A percentile compares a stretch with the other conserved stretches of the same genome.
These are phyloP conservation scores for Neolamprologus brichardi DNA, from an alignment of 2,113 vertebrate species.

Conservation along the genomic window DNA sequence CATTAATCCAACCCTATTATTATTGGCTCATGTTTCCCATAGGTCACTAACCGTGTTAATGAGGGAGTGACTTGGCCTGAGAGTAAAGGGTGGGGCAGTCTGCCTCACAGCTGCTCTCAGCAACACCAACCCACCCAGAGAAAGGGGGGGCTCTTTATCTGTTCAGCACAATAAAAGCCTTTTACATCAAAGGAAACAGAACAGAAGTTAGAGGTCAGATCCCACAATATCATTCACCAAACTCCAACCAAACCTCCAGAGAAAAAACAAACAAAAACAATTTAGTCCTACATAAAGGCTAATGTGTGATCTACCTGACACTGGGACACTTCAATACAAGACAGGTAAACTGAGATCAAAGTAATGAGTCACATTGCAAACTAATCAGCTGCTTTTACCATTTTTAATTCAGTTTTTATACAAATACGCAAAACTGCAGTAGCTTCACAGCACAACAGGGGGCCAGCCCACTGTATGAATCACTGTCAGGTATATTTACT, in stretches of 20 bases:
- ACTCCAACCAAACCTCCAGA: background rate
- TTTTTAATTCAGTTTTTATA: background rate
- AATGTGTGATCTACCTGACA: rapidly evolving
- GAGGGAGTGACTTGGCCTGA: background rate
- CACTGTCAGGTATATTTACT: background rate
- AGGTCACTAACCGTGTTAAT: background rate
- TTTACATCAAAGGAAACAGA: background rate
- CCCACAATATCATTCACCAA: background rate
- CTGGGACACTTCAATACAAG: background rate
- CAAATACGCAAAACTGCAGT: background rate
- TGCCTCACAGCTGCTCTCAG: conserved; percentile 19
- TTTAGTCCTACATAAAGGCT: background rate
- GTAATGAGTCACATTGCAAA: background rate
- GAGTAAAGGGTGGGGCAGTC: background rate
- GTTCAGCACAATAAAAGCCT: background rate
- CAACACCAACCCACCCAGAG: background rate
- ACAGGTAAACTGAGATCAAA: rapidly evolving
- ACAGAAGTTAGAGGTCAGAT: background rate
- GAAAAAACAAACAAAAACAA: background rate
- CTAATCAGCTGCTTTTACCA: background rate
- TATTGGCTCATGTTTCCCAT: background rate
- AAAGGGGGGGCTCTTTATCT: background rate
- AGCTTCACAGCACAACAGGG: background rate
- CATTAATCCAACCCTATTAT: background rate
- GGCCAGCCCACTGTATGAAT: background rate